A percentile compares a stretch with the other conserved stretches of the same genome.
phyloP scores from a whole-genome alignment of 2,797 vertebrate genomes.

The Gymnothorax javanicus region DNA sequence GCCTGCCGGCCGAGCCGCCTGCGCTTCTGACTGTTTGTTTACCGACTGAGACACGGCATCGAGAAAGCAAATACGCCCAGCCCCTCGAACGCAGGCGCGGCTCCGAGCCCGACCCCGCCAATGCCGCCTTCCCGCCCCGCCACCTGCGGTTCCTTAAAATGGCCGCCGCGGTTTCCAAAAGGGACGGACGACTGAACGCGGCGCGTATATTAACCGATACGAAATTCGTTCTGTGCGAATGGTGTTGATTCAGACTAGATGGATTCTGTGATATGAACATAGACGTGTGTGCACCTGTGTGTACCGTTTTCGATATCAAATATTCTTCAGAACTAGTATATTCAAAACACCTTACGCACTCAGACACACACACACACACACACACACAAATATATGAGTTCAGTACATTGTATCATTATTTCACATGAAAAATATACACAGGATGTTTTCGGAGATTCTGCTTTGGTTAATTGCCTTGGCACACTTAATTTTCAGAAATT shows the following conservation, averaged over 20 bases:
- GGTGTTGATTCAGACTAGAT: neutral
- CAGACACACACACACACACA: neutral
- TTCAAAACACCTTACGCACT: neutral
- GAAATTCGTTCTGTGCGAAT: neutral
- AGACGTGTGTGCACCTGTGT: neutral
- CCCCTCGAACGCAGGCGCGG: neutral
- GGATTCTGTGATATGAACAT: neutral
- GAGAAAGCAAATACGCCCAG: constrained; percentile 37
- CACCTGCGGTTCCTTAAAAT: neutral
- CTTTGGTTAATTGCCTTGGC: too few relatives aligned
- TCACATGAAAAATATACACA: too few relatives aligned
- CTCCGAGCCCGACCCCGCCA: neutral
- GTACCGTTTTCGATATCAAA: neutral
- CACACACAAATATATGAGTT: neutral
- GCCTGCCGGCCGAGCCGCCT: neutral
- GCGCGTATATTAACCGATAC: neutral
- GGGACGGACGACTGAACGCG: neutral
- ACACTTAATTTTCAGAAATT: neutral
- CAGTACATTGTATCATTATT: neutral
- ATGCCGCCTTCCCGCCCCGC: neutral
- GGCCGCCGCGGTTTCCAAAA: neutral
- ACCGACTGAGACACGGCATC: constrained; percentile 34
- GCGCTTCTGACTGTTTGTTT: neutral
- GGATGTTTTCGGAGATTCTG: too few relatives aligned
- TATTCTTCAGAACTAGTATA: neutral